Percentiles rank a stretch among this genome's conserved stretches.
These are phyloP conservation scores for Gobionotothen gibberifrons DNA, from an alignment of 2,797 vertebrate species.

Conservation along the genomic window DNA sequence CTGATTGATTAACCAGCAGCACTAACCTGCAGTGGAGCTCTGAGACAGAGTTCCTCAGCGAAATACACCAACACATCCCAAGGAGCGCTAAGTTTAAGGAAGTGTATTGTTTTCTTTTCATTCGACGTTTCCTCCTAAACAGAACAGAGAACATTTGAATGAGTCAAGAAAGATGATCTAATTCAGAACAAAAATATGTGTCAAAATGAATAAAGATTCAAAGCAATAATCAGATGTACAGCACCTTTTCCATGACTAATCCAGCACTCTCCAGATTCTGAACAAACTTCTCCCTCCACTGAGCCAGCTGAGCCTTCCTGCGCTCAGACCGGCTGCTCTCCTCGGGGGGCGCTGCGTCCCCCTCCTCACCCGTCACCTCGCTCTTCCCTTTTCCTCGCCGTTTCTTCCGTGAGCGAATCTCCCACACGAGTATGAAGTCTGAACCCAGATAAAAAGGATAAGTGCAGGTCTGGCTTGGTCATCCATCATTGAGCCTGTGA, in stretches of 20 bases:
- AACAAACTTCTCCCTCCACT: constrained; percentile 83
- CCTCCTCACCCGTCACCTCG: constrained; percentile 28
- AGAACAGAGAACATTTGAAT: neutral
- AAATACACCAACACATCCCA: constrained; percentile 85
- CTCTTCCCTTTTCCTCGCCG: constrained; percentile 54
- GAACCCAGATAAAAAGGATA: constrained; percentile 12
- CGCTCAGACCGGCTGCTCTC: constrained; percentile 72
- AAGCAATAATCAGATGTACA: neutral
- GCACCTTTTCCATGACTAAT: constrained; percentile 85
- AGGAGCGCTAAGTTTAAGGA: constrained; percentile 83
- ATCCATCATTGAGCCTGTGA: constrained; percentile 1
- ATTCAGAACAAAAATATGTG: neutral
- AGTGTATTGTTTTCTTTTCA: constrained; percentile 83
- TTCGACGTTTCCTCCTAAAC: constrained; percentile 82
- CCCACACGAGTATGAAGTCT: constrained; percentile 87
- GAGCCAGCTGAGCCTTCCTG: constrained; percentile 69
- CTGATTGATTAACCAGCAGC: neutral
- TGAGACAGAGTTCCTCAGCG: constrained; percentile 84
- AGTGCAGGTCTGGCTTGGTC: neutral
- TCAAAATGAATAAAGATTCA: neutral
- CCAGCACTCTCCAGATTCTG: constrained; percentile 79
- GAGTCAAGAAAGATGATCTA: too few relatives aligned
- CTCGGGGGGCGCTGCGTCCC: constrained; percentile 30
- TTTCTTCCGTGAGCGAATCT: constrained; percentile 78
- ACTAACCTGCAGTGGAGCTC: constrained; percentile 83